Evolutionary conservation across 2,113 vertebrate genomes (phyloP).

Genomic region (Haliaeetus leucogaster): DNA sequence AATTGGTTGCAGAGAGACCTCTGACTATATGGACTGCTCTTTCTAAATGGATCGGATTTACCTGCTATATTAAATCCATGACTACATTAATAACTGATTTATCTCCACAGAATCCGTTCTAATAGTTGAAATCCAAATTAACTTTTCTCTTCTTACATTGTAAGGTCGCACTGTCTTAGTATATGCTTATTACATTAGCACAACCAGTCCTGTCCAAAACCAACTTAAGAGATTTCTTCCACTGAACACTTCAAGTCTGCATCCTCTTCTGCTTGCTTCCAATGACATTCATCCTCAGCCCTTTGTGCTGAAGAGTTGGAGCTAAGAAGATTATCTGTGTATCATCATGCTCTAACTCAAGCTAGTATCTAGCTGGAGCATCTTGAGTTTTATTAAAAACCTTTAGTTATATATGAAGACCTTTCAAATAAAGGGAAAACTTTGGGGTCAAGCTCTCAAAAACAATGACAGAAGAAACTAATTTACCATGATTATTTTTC

Average conservation of each 20-base stretch:
- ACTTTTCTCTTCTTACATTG: not conserved
- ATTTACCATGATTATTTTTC: not conserved
- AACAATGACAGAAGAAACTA: not conserved
- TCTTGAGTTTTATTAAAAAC: not conserved
- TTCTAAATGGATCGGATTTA: not conserved
- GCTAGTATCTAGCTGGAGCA: not conserved
- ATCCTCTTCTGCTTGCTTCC: not conserved
- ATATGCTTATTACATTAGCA: not conserved
- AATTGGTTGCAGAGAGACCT: not conserved
- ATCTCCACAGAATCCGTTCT: not conserved
- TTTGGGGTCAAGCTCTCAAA: not conserved
- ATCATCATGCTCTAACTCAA: not conserved
- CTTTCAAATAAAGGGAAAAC: not conserved
- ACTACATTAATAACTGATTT: not conserved
- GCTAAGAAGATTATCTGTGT: not conserved
- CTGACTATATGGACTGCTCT: not conserved
- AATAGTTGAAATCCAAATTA: not conserved
- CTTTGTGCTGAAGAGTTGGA: not conserved
- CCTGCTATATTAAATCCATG: not conserved
- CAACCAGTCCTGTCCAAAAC: not conserved
- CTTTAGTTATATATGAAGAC: not conserved
- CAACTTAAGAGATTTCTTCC: not conserved
- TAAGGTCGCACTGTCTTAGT: not conserved
- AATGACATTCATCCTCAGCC: rapidly evolving
- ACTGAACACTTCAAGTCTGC: not conserved